A percentile compares a stretch with the other conserved stretches of the same genome.
These are phyloP conservation scores for Pyrgus malvae DNA, from an alignment of 2,888 invertebrate species.

Conservation along the genomic window DNA sequence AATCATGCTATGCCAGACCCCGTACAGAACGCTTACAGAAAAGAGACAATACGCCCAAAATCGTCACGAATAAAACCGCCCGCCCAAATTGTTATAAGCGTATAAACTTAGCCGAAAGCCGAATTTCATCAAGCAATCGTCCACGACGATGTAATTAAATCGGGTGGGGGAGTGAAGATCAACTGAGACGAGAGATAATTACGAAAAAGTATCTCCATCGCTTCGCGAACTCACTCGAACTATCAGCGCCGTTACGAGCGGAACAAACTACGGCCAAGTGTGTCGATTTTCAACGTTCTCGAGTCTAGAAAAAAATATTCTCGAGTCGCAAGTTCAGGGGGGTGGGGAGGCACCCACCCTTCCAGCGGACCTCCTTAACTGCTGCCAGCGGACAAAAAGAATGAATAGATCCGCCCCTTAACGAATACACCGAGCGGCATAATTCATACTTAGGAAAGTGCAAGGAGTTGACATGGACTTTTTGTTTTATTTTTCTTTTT, in stretches of 20 bases:
- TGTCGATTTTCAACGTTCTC: conserved; percentile 78
- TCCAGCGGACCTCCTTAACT: conserved; percentile 76
- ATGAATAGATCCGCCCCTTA: conserved; percentile 82
- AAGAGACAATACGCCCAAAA: not conserved
- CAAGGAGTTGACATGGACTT: conserved; percentile 74
- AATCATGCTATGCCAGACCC: not conserved
- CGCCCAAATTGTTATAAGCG: conserved; percentile 15
- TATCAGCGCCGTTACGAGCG: conserved; percentile 68
- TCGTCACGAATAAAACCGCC: conserved; percentile 10
- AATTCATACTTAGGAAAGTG: conserved; percentile 80
- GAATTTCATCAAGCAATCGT: conserved; percentile 25
- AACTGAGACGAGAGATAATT: conserved; percentile 41
- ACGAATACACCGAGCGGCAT: conserved; percentile 82
- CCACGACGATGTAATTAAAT: conserved; percentile 27
- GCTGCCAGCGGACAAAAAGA: conserved; percentile 79
- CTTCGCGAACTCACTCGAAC: conserved; percentile 71
- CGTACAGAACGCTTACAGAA: not conserved
- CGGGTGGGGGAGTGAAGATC: conserved; percentile 36
- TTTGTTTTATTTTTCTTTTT: conserved; percentile 46
- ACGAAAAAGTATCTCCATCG: conserved; percentile 49
- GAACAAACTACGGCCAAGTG: conserved; percentile 78
- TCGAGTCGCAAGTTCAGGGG: conserved; percentile 75
- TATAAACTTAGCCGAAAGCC: conserved; percentile 21
- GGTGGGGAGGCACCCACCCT: conserved; percentile 48
- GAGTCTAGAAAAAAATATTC: conserved; percentile 79